Percentiles rank a stretch among this genome's conserved stretches.
phyloP scores from a whole-genome alignment of 2,888 invertebrate genomes.

The Diarsia brunnea region DNA sequence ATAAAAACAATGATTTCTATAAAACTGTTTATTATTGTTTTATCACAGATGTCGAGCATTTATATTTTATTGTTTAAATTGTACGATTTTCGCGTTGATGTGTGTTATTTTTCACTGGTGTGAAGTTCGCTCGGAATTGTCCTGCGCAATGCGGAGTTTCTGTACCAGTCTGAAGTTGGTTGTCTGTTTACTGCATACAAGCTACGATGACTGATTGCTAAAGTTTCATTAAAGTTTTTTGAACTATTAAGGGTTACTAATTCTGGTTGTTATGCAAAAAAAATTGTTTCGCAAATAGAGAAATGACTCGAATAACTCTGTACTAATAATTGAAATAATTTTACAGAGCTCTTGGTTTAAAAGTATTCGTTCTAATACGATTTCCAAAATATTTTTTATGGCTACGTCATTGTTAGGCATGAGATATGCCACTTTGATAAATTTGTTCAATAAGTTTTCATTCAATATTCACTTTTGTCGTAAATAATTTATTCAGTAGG shows the following conservation, averaged over 20 bases:
- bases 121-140: slow-evolving; percentile 72
- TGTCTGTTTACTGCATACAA: slow-evolving; percentile 68
- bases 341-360: background rate
- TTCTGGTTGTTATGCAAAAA: background rate
- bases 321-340: background rate
- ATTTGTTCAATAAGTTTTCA: background rate
- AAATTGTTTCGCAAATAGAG: background rate
- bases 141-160: slow-evolving; percentile 82
- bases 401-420: background rate
- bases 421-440: background rate
- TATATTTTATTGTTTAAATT: slow-evolving; percentile 59
- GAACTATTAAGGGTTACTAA: background rate
- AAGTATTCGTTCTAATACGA: too few relatives aligned
- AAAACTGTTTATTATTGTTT: slow-evolving; percentile 51
- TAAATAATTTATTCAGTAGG: background rate
- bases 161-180: slow-evolving; percentile 76
- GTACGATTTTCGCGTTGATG: slow-evolving; percentile 62
- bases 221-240: slow-evolving; percentile 37
- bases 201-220: slow-evolving; percentile 20
- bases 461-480: too few relatives aligned
- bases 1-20: slow-evolving; percentile 17
- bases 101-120: slow-evolving; percentile 71
- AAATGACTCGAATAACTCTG: background rate
- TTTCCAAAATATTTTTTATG: background rate
- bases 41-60: slow-evolving; percentile 68